Evolutionary conservation across 2,888 invertebrate genomes (phyloP), one percentile per base, ranked within the genome.

Genomic region (Harmothoe impar): DNA sequence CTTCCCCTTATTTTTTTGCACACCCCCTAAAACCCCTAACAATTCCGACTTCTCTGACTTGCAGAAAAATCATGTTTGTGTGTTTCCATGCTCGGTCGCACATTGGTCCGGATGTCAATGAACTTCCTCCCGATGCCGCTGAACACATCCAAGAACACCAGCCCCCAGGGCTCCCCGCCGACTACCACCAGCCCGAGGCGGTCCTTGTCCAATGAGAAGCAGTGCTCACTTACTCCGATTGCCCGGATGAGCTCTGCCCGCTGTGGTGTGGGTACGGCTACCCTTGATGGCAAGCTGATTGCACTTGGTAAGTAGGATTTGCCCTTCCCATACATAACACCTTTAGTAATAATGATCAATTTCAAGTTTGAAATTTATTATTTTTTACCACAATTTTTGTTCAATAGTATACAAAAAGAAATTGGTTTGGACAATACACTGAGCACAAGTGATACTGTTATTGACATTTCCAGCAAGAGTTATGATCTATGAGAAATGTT

Each of bases 241-340:
- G 90, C 91, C 3, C 78, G 62, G 5, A 97, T 97, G 97, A 96
- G 96, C 81, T 96, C 96, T 88, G 97, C 97, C 81, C 97, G 98
- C 92, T 98, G 98, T 96, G 97, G 98, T 89, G 97, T 97, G 90
- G 98, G 98, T 90, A 97, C 97, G 91, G 97, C 97, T 72, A 97
- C 97, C 94, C 96, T 97, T 91, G 97, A 97, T 93, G 97, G 97
- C 84, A 97, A 97, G 89, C 96, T 98, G 85, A 96, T 98, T 93
- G 98, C 97, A 91, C 98, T 98, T 96, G 98, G 98, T 97, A 96
- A 96, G 97, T 95, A 17, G 68, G 43, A 7, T 17, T 25, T 62
- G 3, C 62, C 15, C 25, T 62, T 78, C 20, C 33, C 5, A 78
- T 78, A 3, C 35, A 78, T 5, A n/a, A 20, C 7, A 23, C 29